Conservation (phyloP, 2,797 vertebrate species). For the Hemitrygon akajei region DNA sequence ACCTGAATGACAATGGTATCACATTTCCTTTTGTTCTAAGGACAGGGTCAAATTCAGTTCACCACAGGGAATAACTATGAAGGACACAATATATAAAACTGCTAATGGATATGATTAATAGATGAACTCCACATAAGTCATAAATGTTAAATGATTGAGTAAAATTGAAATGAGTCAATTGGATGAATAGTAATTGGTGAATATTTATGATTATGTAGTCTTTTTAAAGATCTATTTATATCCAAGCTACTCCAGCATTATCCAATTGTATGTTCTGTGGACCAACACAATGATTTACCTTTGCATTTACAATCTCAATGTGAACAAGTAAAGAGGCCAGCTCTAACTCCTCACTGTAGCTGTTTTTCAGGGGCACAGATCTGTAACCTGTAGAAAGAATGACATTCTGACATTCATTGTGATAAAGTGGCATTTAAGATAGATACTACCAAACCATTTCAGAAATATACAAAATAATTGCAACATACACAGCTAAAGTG, state of each 20-base stretch:
- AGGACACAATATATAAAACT: not conserved
- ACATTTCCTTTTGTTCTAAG: not conserved
- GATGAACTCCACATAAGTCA: not conserved
- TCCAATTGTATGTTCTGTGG: not conserved
- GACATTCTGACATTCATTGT: not conserved
- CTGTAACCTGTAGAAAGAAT: conserved; percentile 52
- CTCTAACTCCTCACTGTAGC: conserved; percentile 61
- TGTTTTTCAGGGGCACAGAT: conserved; percentile 58
- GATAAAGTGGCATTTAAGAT: not conserved
- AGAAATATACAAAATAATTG: not conserved
- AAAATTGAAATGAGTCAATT: not conserved
- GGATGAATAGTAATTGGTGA: not conserved
- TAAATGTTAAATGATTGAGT: not conserved
- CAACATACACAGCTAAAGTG: not conserved
- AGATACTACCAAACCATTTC: not conserved
- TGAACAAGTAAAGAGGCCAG: conserved; percentile 58
- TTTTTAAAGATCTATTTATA: not conserved
- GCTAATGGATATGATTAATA: not conserved
- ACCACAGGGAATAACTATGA: not conserved
- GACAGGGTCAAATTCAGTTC: not conserved
- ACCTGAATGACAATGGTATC: not conserved
- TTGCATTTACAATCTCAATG: conserved; percentile 60
- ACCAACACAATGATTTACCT: conserved; percentile 47
- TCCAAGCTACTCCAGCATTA: not conserved
- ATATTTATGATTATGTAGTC: not conserved